Conservation (phyloP, 2,113 vertebrate species). For the Sander lucioperca region DNA sequence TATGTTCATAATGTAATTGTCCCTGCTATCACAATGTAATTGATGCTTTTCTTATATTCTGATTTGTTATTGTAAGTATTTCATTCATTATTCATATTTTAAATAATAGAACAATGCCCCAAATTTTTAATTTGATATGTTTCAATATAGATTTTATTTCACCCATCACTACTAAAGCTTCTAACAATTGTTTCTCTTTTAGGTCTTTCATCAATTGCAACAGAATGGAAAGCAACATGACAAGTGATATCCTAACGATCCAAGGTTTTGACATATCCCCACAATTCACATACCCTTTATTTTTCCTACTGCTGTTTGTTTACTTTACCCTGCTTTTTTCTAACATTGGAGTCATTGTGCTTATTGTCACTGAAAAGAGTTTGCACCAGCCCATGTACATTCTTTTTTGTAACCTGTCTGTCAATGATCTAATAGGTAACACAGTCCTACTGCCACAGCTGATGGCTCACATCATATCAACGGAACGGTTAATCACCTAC, state of each 20-base stretch:
- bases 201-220: conserved; percentile 19
- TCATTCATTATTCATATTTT: neutral
- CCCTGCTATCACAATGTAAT: neutral
- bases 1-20: neutral
- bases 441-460: conserved; percentile 71
- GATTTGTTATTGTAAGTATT: neutral
- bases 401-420: conserved; percentile 74
- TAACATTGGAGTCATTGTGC: conserved; percentile 60
- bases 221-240: conserved; percentile 60
- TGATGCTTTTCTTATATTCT: neutral
- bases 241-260: conserved; percentile 53
- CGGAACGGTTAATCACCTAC: conserved; percentile 59
- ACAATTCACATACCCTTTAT: conserved; percentile 57
- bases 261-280: conserved; percentile 66
- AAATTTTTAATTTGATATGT: neutral
- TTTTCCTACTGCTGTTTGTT: conserved; percentile 69
- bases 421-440: conserved; percentile 76
- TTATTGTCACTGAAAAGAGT: conserved; percentile 70
- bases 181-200: conserved; percentile 4
- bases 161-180: neutral
- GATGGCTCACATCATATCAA: conserved; percentile 70
- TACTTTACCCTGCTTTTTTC: conserved; percentile 65
- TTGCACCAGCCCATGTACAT: conserved; percentile 79
- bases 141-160: neutral
- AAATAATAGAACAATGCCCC: neutral